These are phyloP conservation scores for Doris montereyensis DNA, from an alignment of 2,888 invertebrate genomes.

Conservation along the genomic window DNA sequence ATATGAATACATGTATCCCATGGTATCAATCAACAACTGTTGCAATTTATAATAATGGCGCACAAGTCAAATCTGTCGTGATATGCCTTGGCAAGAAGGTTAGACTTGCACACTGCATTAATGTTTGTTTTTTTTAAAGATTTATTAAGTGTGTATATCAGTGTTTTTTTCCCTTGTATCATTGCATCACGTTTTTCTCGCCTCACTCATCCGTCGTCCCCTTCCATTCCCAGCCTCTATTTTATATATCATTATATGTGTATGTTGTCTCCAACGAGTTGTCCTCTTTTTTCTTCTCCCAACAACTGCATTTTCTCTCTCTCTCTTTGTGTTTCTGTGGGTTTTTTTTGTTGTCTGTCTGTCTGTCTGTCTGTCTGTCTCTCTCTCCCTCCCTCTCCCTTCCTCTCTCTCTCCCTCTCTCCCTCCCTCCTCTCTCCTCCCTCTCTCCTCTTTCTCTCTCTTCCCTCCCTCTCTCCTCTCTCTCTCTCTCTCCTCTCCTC, in stretches of 20 bases:
- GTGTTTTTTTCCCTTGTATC: too few relatives aligned
- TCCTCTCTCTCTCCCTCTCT: background rate
- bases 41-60: too few relatives aligned
- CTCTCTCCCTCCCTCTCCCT: background rate
- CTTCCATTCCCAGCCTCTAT: background rate
- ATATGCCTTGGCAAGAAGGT: too few relatives aligned
- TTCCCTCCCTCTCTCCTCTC: slow-evolving; percentile 3
- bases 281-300: background rate
- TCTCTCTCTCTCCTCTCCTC: background rate
- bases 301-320: background rate
- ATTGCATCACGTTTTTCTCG: background rate
- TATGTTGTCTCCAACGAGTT: background rate
- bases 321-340: background rate
- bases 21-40: too few relatives aligned
- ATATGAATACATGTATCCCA: too few relatives aligned
- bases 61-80: too few relatives aligned
- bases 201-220: background rate
- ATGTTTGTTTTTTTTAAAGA: too few relatives aligned
- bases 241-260: background rate
- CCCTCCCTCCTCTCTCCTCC: background rate
- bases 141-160: too few relatives aligned
- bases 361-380: background rate
- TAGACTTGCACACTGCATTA: too few relatives aligned
- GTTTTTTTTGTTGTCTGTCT: background rate
- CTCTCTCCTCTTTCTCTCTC: background rate